Conservation (phyloP, 2,113 vertebrate species). For the Gracilinanus agilis region DNA sequence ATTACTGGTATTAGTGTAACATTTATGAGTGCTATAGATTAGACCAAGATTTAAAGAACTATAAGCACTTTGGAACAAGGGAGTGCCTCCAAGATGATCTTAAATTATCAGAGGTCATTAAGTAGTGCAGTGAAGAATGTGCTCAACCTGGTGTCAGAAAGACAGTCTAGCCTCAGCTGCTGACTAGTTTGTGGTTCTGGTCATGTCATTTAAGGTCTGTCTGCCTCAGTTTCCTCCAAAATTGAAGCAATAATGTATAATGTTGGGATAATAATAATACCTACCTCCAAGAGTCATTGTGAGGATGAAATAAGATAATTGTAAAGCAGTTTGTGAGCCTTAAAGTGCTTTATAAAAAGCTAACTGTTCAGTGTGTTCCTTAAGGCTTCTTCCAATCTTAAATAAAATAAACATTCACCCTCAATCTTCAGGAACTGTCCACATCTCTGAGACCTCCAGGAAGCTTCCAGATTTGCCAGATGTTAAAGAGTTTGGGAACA, state of each 20-base stretch:
- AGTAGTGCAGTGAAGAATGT: not conserved
- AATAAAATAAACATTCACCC: not conserved
- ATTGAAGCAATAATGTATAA: not conserved
- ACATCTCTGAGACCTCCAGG: not conserved
- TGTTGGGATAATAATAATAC: not conserved
- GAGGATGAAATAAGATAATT: not conserved
- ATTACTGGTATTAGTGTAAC: not conserved
- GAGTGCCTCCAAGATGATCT: conserved; percentile 22
- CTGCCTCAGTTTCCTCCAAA: not conserved
- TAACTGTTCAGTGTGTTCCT: not conserved
- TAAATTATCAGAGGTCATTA: not conserved
- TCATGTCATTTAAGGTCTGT: not conserved
- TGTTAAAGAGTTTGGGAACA: not conserved
- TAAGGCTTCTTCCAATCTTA: not conserved
- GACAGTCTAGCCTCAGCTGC: not conserved
- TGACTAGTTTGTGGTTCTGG: not conserved
- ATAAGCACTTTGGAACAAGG: not conserved
- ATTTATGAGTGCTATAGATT: not conserved
- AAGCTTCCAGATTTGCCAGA: not conserved
- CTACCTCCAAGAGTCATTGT: not conserved
- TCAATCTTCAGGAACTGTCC: not conserved
- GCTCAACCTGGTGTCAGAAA: not conserved
- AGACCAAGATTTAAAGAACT: conserved; percentile 16
- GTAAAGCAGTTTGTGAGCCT: not conserved
- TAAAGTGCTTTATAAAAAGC: not conserved